Evolutionary conservation across 37 sponge, comb jelly and placozoan species (phyloP).

Genomic region (Beroe forskalii): DNA sequence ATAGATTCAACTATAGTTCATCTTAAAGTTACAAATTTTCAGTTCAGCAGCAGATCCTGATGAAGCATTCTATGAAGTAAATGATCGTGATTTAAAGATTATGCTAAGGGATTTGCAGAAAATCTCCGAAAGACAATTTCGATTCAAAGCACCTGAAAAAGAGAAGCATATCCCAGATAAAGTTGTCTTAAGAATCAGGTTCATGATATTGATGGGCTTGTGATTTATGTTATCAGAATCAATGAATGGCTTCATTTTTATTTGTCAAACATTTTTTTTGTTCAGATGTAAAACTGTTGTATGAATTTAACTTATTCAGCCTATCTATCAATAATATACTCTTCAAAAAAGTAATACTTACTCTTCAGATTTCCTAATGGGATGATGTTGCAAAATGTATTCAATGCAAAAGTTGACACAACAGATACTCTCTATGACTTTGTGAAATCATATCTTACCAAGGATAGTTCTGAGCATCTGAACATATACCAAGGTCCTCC

Average conservation of each 20-base stretch:
- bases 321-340: too few relatives aligned
- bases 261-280: too few relatives aligned
- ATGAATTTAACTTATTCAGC: too few relatives aligned
- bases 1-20: too few relatives aligned
- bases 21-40: too few relatives aligned
- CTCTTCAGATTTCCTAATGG: constrained; percentile 40
- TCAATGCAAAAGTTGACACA: neutral
- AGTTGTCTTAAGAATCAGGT: constrained; percentile 57
- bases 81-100: neutral
- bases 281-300: too few relatives aligned
- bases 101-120: constrained; percentile 51
- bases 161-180: constrained; percentile 1
- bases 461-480: neutral
- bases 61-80: neutral
- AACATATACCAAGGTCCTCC: neutral
- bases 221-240: too few relatives aligned
- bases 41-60: neutral
- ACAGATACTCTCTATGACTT: constrained; percentile 50
- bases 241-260: too few relatives aligned
- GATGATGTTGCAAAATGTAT: constrained; percentile 24
- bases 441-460: neutral
- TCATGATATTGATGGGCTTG: too few relatives aligned
- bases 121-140: neutral
- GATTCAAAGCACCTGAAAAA: neutral
- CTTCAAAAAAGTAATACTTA: too few relatives aligned